Percentiles rank a stretch among this genome's conserved stretches.
Evolutionary conservation across 2,113 vertebrate species (phyloP).

Genomic region (Daubentonia madagascariensis): DNA sequence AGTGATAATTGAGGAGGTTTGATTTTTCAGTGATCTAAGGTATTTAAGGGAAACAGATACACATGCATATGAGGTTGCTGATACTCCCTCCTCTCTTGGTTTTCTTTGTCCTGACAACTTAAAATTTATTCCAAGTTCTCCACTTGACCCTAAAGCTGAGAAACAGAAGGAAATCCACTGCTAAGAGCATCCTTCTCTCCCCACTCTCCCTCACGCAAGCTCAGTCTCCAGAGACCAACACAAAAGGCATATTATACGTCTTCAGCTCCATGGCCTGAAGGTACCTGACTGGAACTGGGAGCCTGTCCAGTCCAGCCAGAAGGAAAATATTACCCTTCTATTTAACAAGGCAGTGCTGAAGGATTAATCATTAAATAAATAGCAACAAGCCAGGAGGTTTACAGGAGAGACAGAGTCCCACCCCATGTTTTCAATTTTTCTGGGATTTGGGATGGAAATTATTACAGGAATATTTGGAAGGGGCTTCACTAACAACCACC

Average conservation of each 20-base stretch:
- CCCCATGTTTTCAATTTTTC: conserved; percentile 60
- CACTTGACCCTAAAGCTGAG: neutral
- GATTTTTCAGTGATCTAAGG: neutral
- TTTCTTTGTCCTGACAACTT: neutral
- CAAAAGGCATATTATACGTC: conserved; percentile 60
- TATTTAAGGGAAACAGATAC: neutral
- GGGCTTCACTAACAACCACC: neutral
- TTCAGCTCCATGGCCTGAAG: conserved; percentile 31
- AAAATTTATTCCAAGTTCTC: neutral
- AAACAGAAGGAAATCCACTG: conserved; percentile 39
- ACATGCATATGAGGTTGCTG: neutral
- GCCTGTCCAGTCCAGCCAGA: conserved; percentile 66
- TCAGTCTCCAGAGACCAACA: conserved; percentile 36
- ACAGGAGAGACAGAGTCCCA: conserved; percentile 47
- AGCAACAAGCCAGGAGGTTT: conserved; percentile 70
- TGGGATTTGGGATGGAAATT: conserved; percentile 67
- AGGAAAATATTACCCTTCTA: conserved; percentile 61
- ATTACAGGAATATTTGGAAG: conserved; percentile 50
- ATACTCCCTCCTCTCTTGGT: neutral
- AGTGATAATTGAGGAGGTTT: neutral
- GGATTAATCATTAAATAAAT: conserved; percentile 79
- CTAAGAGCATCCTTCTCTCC: neutral
- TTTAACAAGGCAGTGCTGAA: conserved; percentile 69
- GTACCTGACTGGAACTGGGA: conserved; percentile 64
- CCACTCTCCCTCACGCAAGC: neutral